A percentile compares a stretch with the other conserved stretches of the same genome.
These are phyloP conservation scores for Tenualosa ilisha DNA, from an alignment of 2,797 vertebrate species.

Conservation along the genomic window DNA sequence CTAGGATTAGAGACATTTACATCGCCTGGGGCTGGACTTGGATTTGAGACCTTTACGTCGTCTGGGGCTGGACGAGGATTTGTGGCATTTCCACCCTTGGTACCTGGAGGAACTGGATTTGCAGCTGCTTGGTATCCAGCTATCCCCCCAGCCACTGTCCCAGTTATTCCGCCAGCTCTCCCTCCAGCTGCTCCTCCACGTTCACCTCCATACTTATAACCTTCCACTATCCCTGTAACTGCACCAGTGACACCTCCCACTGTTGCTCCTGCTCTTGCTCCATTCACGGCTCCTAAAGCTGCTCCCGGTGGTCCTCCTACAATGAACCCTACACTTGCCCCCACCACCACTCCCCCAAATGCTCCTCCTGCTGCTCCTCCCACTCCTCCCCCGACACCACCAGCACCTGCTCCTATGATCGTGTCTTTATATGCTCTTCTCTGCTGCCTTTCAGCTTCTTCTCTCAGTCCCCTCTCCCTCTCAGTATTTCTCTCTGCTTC, in stretches of 20 bases:
- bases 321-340: neutral
- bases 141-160: neutral
- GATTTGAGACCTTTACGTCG: no score
- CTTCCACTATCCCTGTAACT: neutral
- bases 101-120: no score
- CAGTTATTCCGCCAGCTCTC: neutral
- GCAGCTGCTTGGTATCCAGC: neutral
- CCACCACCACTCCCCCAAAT: neutral
- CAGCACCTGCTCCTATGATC: neutral
- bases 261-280: neutral
- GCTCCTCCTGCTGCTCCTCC: neutral
- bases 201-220: neutral
- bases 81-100: no score
- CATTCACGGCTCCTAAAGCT: neutral
- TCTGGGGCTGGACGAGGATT: no score
- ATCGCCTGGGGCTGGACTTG: no score
- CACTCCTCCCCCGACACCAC: neutral
- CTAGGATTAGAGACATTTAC: no score
- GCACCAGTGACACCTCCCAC: neutral
- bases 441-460: no score
- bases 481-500: no score
- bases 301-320: no score
- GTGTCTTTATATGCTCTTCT: no score
- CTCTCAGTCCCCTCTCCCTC: no score
- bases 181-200: neutral